Evolutionary conservation across 2,888 invertebrate species (phyloP), one percentile per base, ranked within the genome.

Genomic region (Scelioninae gen. 2): DNA sequence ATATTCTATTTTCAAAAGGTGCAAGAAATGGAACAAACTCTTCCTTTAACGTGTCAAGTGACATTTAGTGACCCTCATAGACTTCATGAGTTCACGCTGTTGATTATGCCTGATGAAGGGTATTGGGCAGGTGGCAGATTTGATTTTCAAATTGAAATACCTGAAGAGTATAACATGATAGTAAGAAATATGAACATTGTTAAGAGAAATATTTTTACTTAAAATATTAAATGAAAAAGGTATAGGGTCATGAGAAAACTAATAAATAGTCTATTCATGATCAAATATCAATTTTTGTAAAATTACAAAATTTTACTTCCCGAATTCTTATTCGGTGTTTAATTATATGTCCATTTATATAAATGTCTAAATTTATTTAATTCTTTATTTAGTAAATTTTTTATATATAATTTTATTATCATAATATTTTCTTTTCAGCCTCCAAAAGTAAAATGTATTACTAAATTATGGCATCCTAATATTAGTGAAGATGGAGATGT

Each of bases 381-480:
- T n/a, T n/a, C n/a, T n/a, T n/a, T n/a, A n/a, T n/a, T n/a, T n/a
- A n/a, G n/a, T n/a, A n/a, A n/a, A n/a, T n/a, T n/a, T n/a, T n/a
- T n/a, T n/a, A n/a, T n/a, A n/a, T n/a, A n/a, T n/a, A n/a, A n/a
- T n/a, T n/a, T 45, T 45, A 45, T n/a, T 22, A 10, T 22, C 5
- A 19, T 35, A 19, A 53, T 39, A 10, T 22, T 39, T 25, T 28
- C 13, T 57, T 55, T 90, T 64, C 86, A 96, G 96, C 97, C 97
- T 57, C 97, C 97, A 11, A 90, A 90, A 87, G 97, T 97, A 2
- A 94, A 93, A 86, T 97, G 97, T 86, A 84, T 91, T 73, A 97
- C 97, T n/a, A 91, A 92, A 83, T 87, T 97, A 46, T 97, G 97
- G 96, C 97, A 98, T 88, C 97, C 97, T 5, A 98, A 98, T 86